phyloP scores from a whole-genome alignment of 2,113 vertebrate genomes.

The Stegostoma tigrinum region DNA sequence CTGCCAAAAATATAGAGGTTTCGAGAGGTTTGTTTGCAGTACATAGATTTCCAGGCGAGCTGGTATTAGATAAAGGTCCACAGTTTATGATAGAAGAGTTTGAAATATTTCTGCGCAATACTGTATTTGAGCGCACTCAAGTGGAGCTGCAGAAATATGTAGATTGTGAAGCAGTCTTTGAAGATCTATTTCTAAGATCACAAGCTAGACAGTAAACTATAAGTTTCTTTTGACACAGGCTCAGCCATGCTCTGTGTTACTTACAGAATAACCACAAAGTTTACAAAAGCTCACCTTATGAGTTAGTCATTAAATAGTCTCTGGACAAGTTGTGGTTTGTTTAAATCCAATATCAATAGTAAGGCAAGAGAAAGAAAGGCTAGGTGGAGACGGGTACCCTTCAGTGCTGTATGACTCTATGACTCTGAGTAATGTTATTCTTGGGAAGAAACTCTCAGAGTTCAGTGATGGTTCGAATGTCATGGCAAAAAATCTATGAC shows the following conservation, averaged over 20 bases:
- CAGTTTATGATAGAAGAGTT: no score
- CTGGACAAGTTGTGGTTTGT: no score
- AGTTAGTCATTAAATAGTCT: neutral
- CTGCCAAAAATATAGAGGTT: neutral
- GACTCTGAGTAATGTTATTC: neutral
- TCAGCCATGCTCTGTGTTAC: neutral
- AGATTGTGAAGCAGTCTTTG: neutral
- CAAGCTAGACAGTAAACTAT: neutral
- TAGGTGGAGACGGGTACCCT: neutral
- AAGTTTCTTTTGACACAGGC: neutral
- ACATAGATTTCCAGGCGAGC: neutral
- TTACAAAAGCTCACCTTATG: neutral
- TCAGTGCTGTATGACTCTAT: no score
- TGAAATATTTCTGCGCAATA: neutral
- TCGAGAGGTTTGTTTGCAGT: neutral
- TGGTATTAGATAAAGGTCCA: neutral
- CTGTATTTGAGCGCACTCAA: neutral
- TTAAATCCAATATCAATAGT: neutral
- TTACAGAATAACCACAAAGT: neutral
- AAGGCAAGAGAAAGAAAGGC: neutral
- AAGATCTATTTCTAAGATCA: neutral
- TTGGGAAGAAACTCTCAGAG: neutral
- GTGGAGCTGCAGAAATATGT: neutral
- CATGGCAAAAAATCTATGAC: neutral
- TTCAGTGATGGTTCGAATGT: neutral